Conservation (phyloP, 2,113 vertebrate species). For the Tringa solitaria region DNA sequence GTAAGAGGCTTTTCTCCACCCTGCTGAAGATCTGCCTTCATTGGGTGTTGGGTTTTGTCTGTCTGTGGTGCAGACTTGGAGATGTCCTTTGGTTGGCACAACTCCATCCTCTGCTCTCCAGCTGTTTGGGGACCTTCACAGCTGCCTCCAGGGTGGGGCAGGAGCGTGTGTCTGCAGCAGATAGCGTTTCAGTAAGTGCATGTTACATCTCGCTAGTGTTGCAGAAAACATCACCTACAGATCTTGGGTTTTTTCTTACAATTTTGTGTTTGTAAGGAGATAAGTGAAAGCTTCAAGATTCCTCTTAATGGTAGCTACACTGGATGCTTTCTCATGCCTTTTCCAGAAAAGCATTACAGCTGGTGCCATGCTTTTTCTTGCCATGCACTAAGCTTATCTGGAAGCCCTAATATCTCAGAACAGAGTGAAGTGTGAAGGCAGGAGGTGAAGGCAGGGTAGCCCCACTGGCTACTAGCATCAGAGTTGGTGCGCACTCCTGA, state of each 20-base stretch:
- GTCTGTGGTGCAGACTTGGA: not conserved
- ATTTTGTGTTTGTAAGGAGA: not conserved
- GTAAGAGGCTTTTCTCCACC: not conserved
- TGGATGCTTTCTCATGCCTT: not conserved
- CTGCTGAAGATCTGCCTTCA: not conserved
- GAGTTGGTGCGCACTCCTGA: not conserved
- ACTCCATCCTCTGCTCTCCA: not conserved
- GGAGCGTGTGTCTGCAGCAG: not conserved
- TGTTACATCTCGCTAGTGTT: not conserved
- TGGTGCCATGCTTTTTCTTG: not conserved
- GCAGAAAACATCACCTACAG: not conserved
- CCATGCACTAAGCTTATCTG: not conserved
- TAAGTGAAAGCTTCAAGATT: not conserved
- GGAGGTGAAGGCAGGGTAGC: not conserved
- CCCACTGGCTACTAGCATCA: not conserved
- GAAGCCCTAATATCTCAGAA: not conserved
- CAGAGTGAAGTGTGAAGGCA: not conserved
- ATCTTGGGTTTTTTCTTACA: not conserved
- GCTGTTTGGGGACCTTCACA: not conserved
- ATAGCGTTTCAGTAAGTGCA: not conserved
- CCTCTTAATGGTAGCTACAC: not conserved
- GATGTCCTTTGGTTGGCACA: not conserved
- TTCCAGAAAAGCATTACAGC: not conserved
- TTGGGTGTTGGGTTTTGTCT: not conserved
- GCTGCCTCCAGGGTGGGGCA: constrained; percentile 37